Percentiles rank a stretch among this genome's conserved stretches.
Evolutionary conservation across 2,888 invertebrate genomes (phyloP).

Genomic region (Camptogramma bilineatum): DNA sequence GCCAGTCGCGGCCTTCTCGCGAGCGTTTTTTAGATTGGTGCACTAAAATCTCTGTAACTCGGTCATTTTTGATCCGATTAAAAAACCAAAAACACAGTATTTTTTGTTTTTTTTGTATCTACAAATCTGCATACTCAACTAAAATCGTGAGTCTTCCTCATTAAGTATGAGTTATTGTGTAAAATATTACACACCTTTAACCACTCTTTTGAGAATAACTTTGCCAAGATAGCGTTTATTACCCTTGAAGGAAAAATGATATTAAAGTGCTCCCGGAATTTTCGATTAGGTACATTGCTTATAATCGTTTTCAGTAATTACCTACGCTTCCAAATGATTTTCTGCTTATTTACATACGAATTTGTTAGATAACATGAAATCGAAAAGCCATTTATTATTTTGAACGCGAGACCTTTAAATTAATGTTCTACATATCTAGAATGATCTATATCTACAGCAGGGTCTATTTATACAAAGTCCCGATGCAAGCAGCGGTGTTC

Average conservation of each 20-base stretch:
- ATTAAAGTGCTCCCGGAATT: slow-evolving; percentile 17
- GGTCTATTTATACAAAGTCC: slow-evolving; percentile 40
- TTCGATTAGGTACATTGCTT: slow-evolving; percentile 8
- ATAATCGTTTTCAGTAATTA: slow-evolving; percentile 23
- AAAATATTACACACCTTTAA: slow-evolving; percentile 19
- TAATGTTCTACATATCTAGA: slow-evolving; percentile 35
- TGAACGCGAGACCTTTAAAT: slow-evolving; percentile 31
- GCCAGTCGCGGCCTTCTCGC: too few relatives aligned
- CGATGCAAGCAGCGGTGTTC: slow-evolving; percentile 25
- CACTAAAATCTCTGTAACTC: too few relatives aligned
- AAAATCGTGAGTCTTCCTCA: too few relatives aligned
- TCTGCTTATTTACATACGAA: slow-evolving; percentile 33
- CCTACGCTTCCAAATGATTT: slow-evolving; percentile 32
- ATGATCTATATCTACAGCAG: slow-evolving; percentile 21
- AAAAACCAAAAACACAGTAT: too few relatives aligned
- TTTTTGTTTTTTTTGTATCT: too few relatives aligned
- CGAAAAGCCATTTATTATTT: slow-evolving; percentile 35
- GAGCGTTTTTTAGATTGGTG: too few relatives aligned
- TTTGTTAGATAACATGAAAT: slow-evolving; percentile 30
- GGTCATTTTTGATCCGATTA: too few relatives aligned
- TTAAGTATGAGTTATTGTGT: slow-evolving; percentile 12
- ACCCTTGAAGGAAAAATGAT: slow-evolving; percentile 23
- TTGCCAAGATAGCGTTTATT: slow-evolving; percentile 22
- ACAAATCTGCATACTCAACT: too few relatives aligned
- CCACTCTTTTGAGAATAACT: slow-evolving; percentile 23